phyloP scores from a whole-genome alignment of 2,888 invertebrate species.

The Zygothrica quintamaculata region DNA sequence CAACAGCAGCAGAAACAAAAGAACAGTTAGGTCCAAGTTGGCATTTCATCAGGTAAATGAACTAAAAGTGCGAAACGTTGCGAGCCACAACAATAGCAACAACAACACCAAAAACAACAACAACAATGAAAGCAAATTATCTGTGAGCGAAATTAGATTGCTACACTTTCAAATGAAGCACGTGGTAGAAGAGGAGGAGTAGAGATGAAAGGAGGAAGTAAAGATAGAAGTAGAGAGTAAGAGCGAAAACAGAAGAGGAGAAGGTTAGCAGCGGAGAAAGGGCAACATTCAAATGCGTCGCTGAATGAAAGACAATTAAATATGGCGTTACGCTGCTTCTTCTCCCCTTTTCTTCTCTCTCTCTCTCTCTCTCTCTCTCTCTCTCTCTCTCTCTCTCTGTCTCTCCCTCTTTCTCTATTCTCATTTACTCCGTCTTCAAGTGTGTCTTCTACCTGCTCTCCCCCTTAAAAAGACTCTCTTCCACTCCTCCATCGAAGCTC shows the following conservation, averaged over 20 bases:
- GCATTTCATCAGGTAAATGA: slow-evolving; percentile 66
- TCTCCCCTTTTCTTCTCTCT: too few species aligned
- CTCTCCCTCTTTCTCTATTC: too few species aligned
- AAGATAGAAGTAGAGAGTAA: background rate
- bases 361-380: too few species aligned
- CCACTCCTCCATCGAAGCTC: too few species aligned
- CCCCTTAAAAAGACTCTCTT: too few species aligned
- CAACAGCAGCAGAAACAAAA: slow-evolving; percentile 24
- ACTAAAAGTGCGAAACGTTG: slow-evolving; percentile 69
- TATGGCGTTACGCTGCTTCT: background rate
- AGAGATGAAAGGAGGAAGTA: too few species aligned
- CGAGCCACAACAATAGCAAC: slow-evolving; percentile 49
- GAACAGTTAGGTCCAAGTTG: slow-evolving; percentile 48
- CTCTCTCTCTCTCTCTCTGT: too few species aligned
- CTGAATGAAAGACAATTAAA: slow-evolving; percentile 6
- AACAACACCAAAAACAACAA: slow-evolving; percentile 15
- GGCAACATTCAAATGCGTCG: slow-evolving; percentile 45
- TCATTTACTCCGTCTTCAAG: too few species aligned
- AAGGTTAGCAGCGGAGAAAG: slow-evolving; percentile 7
- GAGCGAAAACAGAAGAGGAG: background rate
- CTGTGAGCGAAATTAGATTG: slow-evolving; percentile 65
- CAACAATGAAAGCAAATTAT: slow-evolving; percentile 35
- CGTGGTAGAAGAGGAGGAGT: slow-evolving; percentile 3
- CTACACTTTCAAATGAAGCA: slow-evolving; percentile 66
- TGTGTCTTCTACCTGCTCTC: too few species aligned